Evolutionary conservation across 2,888 invertebrate species (phyloP), one percentile per base, ranked within the genome.

Genomic region (Volucella inanis): DNA sequence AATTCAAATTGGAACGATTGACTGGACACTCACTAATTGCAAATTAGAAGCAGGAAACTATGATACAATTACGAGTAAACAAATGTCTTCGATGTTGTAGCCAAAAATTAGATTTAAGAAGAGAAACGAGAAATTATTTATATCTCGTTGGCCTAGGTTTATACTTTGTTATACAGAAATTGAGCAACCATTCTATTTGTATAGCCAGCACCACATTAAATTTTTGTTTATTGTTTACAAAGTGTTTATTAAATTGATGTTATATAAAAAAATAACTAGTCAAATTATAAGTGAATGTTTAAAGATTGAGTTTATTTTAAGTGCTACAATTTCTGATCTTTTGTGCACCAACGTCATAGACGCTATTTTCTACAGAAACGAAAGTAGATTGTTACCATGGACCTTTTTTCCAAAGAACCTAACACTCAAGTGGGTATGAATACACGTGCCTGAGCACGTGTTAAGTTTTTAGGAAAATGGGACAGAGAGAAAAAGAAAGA

Each of bases 41-140:
- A 49, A 15, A 47, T 15, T 41, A 3, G 43, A 67, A 47, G 43
- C 54, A 41, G 67, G 72, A 78, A 65, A 65, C 59, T 22, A 45
- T n/a, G 11, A 50, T 45, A 38, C 22, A 52, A 54, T 8, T 8
- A 71, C 8, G 54, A 6, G 11, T 18, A 54, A 74, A 38, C 50
- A 6, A 41, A 82, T 62, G 72, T 83, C 67, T 84, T 79, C 70
- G 61, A 76, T 84, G 84, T 80, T 71, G 75, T 71, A 49, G 75
- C 75, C 70, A 84, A 84, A 79, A 22, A 9, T 18, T 83, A 83
- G 64, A 43, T 43, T 57, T 62, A 59, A 47, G 54, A 41, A 12
- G 1, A 52, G 15, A 41, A 61, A 52, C 61, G 38, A 45, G 2
- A 31, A 71, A 11, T 31, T 22, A 47, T 22, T 62, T 39, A 18